These are phyloP conservation scores for Drosophila paulistorum DNA, from an alignment of 1,140 invertebrate species.

Conservation along the genomic window DNA sequence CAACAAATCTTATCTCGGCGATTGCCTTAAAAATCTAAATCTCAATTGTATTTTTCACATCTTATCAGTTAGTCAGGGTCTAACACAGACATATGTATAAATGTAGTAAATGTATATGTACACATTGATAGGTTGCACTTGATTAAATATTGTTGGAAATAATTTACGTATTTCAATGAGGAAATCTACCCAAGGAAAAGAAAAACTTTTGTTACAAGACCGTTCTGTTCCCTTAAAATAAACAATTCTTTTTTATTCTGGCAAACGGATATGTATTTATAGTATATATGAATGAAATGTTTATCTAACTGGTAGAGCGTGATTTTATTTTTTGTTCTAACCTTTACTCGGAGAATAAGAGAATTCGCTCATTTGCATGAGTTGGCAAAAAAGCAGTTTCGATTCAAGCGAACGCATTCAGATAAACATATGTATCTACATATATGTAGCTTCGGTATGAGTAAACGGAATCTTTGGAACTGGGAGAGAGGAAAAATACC, in stretches of 20 bases:
- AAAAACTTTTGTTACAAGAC: conserved; percentile 1
- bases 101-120: conserved; percentile 21
- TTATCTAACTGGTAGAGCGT: background rate
- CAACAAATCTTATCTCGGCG: background rate
- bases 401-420: conserved; percentile 37
- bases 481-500: conserved; percentile 16
- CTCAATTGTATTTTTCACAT: conserved; percentile 18
- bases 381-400: conserved; percentile 47
- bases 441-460: conserved; percentile 28
- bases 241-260: background rate
- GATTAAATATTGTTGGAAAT: conserved; percentile 45
- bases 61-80: conserved; percentile 36
- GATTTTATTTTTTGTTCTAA: conserved; percentile 23
- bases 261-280: background rate
- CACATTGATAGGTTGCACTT: conserved; percentile 56
- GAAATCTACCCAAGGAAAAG: background rate
- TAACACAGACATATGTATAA: background rate
- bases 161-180: background rate
- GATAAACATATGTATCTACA: conserved; percentile 32
- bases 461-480: conserved; percentile 42
- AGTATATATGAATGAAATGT: background rate
- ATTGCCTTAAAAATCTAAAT: conserved; percentile 40
- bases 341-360: conserved; percentile 24
- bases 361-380: conserved; percentile 70
- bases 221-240: background rate